phyloP scores from a whole-genome alignment of 2,797 vertebrate species.

The Erpetoichthys calabaricus region DNA sequence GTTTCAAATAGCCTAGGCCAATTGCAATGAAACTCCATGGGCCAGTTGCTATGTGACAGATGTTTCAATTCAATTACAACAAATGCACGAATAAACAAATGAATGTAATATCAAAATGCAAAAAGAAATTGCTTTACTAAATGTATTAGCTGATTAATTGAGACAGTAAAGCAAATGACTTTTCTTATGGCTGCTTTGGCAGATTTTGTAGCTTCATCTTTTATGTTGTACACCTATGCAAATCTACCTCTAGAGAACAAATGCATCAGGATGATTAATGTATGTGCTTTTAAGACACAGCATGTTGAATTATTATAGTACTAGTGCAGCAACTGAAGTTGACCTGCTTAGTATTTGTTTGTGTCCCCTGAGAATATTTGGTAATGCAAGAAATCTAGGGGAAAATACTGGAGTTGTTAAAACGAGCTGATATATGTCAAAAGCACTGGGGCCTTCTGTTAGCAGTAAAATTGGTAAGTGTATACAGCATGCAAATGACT shows the following conservation, averaged over 20 bases:
- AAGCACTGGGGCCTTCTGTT: no score
- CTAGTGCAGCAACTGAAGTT: conserved; percentile 20
- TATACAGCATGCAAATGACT: no score
- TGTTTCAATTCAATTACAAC: no score
- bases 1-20: no score
- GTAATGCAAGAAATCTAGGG: conserved; percentile 17
- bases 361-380: conserved; percentile 17
- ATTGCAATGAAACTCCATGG: no score
- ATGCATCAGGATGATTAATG: conserved; percentile 26
- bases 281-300: conserved; percentile 25
- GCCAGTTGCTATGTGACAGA: no score
- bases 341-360: conserved; percentile 17
- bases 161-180: neutral
- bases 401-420: no score
- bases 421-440: no score
- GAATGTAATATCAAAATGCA: neutral
- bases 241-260: conserved; percentile 18
- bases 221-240: conserved; percentile 13
- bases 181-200: neutral
- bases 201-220: neutral
- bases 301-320: conserved; percentile 20
- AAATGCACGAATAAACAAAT: no score
- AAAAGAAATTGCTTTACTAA: neutral
- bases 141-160: neutral
- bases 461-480: no score